phyloP scores from a whole-genome alignment of 2,888 invertebrate species.

The Caenorhabditis sinica region DNA sequence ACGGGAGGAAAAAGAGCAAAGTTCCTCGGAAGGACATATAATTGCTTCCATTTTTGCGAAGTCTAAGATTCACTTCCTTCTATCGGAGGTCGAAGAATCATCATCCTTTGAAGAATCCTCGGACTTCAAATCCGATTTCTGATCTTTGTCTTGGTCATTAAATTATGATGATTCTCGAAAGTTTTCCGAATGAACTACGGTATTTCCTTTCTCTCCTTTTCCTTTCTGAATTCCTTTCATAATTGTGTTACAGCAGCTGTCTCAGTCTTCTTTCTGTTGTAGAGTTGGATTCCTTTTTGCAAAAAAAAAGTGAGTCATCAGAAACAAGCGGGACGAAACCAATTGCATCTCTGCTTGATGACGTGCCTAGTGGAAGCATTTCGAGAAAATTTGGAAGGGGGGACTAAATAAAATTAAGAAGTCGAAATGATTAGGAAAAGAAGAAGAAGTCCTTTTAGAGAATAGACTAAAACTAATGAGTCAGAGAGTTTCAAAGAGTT shows the following conservation, averaged over 20 bases:
- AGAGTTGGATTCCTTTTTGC: conserved; percentile 34
- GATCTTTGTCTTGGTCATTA: not conserved
- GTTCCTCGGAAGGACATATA: not conserved
- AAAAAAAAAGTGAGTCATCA: conserved; percentile 43
- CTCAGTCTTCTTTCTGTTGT: not conserved
- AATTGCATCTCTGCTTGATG: conserved; percentile 49
- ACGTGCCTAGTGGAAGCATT: conserved; percentile 17
- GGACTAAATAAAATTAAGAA: conserved; percentile 41
- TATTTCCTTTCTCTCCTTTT: not conserved
- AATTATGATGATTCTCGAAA: not conserved
- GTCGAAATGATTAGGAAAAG: conserved; percentile 20
- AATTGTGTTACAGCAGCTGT: conserved; percentile 39
- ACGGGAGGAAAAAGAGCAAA: not conserved
- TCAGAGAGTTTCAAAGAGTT: not conserved
- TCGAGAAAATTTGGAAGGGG: not conserved
- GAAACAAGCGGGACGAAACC: conserved; percentile 23
- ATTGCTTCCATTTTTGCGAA: not conserved
- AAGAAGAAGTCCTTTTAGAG: conserved; percentile 8
- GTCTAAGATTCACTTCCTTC: not conserved
- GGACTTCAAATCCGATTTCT: not conserved
- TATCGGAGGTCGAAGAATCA: not conserved
- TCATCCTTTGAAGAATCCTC: not conserved
- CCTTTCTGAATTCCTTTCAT: conserved; percentile 12
- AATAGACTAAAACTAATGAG: conserved; percentile 1
- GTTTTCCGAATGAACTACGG: conserved; percentile 13